These are phyloP conservation scores for Macquaria australasica DNA, from an alignment of 2,113 vertebrate genomes.

Conservation along the genomic window DNA sequence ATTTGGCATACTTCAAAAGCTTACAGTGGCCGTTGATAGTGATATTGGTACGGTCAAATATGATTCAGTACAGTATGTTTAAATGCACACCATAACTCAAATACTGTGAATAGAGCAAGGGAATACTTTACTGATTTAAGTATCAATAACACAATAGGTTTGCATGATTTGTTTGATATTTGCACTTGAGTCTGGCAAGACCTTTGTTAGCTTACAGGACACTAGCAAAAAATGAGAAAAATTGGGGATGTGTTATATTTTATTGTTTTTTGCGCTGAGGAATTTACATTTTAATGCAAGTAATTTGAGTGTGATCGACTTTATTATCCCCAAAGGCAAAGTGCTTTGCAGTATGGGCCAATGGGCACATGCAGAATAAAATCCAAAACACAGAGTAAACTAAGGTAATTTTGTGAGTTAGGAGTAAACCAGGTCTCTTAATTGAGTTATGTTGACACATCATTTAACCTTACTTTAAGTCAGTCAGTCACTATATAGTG, in stretches of 20 bases:
- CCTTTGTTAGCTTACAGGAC: not conserved
- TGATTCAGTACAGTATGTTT: not conserved
- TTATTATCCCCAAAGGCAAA: not conserved
- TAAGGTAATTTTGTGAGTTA: no score
- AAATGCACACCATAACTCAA: not conserved
- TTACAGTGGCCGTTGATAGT: no score
- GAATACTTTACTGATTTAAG: not conserved
- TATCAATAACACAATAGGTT: not conserved
- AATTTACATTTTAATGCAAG: not conserved
- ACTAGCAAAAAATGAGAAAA: not conserved
- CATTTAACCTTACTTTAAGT: not conserved
- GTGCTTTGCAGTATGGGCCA: not conserved
- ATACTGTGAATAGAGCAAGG: not conserved
- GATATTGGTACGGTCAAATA: not conserved
- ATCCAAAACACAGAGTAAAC: not conserved
- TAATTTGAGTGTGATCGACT: not conserved
- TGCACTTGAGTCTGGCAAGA: not conserved
- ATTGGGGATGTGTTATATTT: no score
- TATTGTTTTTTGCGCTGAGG: not conserved
- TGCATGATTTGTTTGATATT: not conserved
- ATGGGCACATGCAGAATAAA: not conserved
- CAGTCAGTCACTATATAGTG: no score
- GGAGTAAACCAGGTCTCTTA: not conserved
- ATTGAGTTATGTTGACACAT: not conserved
- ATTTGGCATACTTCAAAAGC: not conserved